These are phyloP conservation scores for Amphiduros pacificus DNA, from an alignment of 2,888 invertebrate species.

Conservation along the genomic window DNA sequence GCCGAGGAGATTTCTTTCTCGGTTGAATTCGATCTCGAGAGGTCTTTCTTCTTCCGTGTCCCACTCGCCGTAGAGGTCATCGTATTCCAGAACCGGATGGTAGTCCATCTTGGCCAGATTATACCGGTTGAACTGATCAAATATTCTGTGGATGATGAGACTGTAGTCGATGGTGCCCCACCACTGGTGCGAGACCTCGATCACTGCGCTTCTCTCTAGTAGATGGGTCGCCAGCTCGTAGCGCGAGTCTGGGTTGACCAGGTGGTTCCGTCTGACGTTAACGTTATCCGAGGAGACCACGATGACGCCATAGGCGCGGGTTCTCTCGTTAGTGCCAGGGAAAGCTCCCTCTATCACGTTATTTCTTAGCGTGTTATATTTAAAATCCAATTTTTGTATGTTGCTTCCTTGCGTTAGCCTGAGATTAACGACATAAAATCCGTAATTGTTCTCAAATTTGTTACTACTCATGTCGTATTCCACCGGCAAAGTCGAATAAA, in stretches of 20 bases:
- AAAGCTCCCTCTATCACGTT: slow-evolving; percentile 87
- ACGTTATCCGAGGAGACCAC: slow-evolving; percentile 91
- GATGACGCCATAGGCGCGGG: slow-evolving; percentile 87
- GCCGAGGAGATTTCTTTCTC: slow-evolving; percentile 49
- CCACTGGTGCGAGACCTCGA: slow-evolving; percentile 96
- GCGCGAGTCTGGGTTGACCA: slow-evolving; percentile 84
- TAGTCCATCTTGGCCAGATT: slow-evolving; percentile 91
- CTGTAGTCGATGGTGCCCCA: slow-evolving; percentile 66
- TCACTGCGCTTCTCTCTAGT: slow-evolving; percentile 67
- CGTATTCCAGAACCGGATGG: slow-evolving; percentile 85
- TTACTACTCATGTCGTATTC: slow-evolving; percentile 65
- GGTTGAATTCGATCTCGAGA: slow-evolving; percentile 68
- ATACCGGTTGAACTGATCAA: slow-evolving; percentile 65
- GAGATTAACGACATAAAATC: slow-evolving; percentile 83
- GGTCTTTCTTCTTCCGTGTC: slow-evolving; percentile 76
- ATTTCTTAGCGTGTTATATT: slow-evolving; percentile 81
- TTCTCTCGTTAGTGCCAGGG: slow-evolving; percentile 74
- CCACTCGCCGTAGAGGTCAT: slow-evolving; percentile 84
- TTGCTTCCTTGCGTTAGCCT: slow-evolving; percentile 86
- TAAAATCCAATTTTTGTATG: slow-evolving; percentile 79
- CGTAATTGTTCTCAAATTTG: slow-evolving; percentile 84
- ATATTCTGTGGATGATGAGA: slow-evolving; percentile 43
- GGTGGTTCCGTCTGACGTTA: slow-evolving; percentile 83
- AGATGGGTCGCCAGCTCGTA: slow-evolving; percentile 96
- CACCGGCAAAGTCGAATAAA: slow-evolving; percentile 52